phyloP scores from a whole-genome alignment of 2,797 vertebrate species.

The Spheniscus humboldti region DNA sequence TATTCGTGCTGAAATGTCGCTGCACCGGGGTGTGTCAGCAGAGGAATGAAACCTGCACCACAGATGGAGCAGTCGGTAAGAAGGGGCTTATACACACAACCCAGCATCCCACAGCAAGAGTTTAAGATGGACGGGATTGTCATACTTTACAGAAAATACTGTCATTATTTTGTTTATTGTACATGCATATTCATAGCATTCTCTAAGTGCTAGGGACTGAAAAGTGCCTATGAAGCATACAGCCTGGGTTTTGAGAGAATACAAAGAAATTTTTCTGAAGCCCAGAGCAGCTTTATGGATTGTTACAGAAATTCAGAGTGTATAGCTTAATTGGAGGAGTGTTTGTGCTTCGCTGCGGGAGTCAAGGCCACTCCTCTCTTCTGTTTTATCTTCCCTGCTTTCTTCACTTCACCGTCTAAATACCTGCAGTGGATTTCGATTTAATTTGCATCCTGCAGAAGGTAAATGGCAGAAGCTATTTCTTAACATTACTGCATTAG shows the following conservation, averaged over 20 bases:
- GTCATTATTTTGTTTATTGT: background rate
- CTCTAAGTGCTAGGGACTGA: background rate
- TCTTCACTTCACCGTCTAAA: background rate
- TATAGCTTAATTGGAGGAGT: background rate
- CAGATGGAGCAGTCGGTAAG: background rate
- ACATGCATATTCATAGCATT: background rate
- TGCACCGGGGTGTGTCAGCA: background rate
- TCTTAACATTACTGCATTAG: background rate
- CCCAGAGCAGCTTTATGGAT: background rate
- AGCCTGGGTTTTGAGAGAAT: background rate
- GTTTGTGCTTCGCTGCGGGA: background rate
- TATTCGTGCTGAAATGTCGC: rapidly evolving
- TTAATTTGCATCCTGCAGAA: background rate
- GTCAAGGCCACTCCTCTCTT: background rate
- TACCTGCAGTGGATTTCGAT: background rate
- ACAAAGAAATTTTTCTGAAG: background rate
- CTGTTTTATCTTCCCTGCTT: background rate
- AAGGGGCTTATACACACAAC: background rate
- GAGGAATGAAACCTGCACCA: background rate
- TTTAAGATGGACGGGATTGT: no score
- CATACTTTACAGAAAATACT: background rate
- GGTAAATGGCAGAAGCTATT: background rate
- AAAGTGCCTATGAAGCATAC: background rate
- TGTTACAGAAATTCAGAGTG: background rate
- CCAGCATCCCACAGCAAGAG: background rate